These are phyloP conservation scores for Myiotriccus ornatus DNA, from an alignment of 2,797 vertebrate genomes.

Conservation along the genomic window DNA sequence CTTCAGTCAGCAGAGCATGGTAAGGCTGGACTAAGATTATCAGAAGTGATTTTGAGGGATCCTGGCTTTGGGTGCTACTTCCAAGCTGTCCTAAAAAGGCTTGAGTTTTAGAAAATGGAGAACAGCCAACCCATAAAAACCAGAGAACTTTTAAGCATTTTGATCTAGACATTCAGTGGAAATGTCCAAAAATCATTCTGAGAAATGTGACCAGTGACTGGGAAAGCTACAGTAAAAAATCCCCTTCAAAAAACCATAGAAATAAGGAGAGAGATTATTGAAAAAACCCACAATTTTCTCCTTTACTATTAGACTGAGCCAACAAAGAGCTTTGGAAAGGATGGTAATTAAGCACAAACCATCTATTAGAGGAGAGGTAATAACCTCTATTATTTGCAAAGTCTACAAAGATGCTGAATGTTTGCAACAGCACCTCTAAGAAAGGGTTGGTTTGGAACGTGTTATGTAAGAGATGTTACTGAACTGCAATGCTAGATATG, in stretches of 20 bases:
- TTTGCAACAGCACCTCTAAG: not conserved
- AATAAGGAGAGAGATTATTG: not conserved
- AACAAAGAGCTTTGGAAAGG: not conserved
- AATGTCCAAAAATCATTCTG: not conserved
- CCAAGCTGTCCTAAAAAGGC: not conserved
- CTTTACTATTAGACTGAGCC: not conserved
- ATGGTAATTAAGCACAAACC: not conserved
- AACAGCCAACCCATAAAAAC: not conserved
- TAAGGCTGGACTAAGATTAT: not conserved
- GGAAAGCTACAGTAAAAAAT: constrained; percentile 15
- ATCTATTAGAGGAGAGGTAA: not conserved
- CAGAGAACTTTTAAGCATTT: not conserved
- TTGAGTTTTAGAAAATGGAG: not conserved
- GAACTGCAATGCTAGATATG: not conserved
- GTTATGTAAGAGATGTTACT: not conserved
- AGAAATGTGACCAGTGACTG: constrained; percentile 19
- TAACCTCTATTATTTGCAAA: not conserved
- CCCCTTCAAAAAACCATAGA: not conserved
- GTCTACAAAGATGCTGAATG: not conserved
- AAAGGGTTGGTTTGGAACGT: not conserved
- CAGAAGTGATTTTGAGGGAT: not conserved
- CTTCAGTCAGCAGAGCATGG: not conserved
- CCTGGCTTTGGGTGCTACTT: not conserved
- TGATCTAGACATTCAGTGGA: not conserved
- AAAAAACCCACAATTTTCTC: not conserved